phyloP scores from a whole-genome alignment of 2,797 vertebrate genomes.

The Sylvilagus floridanus region DNA sequence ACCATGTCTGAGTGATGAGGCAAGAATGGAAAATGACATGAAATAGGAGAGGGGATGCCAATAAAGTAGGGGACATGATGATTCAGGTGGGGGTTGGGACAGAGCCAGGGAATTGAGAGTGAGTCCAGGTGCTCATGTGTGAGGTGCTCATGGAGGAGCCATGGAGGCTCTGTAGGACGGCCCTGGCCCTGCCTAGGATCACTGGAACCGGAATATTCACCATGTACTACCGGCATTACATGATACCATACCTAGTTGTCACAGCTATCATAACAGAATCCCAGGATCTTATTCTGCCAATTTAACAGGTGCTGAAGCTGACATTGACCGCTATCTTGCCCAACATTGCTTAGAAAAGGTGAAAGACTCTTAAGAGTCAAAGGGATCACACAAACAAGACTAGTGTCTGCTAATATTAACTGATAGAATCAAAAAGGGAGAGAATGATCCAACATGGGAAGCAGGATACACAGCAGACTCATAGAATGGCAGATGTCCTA shows the following conservation, averaged over 20 bases:
- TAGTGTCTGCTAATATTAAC: no score
- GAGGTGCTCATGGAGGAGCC: neutral
- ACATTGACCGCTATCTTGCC: neutral
- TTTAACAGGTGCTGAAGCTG: neutral
- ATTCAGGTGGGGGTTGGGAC: neutral
- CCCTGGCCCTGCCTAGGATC: no score
- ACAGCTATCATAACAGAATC: neutral
- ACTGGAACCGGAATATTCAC: rapidly evolving
- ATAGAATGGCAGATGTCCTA: no score
- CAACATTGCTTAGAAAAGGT: neutral
- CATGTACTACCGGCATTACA: neutral
- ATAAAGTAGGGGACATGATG: neutral
- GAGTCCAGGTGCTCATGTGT: neutral
- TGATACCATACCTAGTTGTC: neutral
- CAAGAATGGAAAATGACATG: neutral
- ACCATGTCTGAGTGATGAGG: neutral
- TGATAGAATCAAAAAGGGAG: no score
- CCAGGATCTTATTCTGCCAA: neutral
- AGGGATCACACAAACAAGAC: no score
- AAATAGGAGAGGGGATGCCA: neutral
- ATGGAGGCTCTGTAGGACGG: neutral
- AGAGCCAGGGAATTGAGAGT: neutral
- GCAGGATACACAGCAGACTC: no score
- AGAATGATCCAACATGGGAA: no score
- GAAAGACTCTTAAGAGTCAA: no score